A percentile compares a stretch with the other conserved stretches of the same genome.
phyloP scores from a whole-genome alignment of 2,113 vertebrate genomes.

The Gnathonemus longibarbis region DNA sequence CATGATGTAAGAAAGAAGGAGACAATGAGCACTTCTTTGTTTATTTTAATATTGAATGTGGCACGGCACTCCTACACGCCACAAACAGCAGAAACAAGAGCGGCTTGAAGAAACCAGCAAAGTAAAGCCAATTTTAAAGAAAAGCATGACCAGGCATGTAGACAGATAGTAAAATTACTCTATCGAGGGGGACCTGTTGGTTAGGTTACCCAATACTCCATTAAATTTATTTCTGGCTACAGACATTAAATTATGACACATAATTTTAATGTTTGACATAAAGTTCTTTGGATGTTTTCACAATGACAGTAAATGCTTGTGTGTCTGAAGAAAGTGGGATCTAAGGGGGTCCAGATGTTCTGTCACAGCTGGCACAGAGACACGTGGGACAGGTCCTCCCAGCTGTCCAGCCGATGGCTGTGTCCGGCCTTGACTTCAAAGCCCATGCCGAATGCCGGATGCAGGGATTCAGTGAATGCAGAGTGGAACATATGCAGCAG shows the following conservation, averaged over 20 bases:
- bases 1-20: neutral
- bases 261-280: neutral
- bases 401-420: slow-evolving; percentile 3
- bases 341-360: neutral
- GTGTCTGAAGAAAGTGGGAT: neutral
- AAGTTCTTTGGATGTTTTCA: neutral
- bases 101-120: neutral
- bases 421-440: slow-evolving; percentile 3
- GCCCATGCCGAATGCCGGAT: neutral
- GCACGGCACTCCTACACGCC: neutral
- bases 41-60: neutral
- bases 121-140: neutral
- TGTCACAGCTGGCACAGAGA: neutral
- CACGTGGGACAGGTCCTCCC: slow-evolving; percentile 3
- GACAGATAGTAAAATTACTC: neutral
- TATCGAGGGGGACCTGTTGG: neutral
- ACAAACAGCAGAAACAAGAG: neutral
- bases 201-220: neutral
- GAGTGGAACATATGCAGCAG: slow-evolving; percentile 42
- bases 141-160: neutral
- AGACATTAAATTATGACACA: neutral
- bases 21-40: neutral
- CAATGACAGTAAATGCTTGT: neutral
- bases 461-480: slow-evolving; percentile 32
- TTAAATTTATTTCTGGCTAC: neutral